Base-by-base conservation (phyloP, 2,888 invertebrate species). In the Erannis defoliaria region DNA sequence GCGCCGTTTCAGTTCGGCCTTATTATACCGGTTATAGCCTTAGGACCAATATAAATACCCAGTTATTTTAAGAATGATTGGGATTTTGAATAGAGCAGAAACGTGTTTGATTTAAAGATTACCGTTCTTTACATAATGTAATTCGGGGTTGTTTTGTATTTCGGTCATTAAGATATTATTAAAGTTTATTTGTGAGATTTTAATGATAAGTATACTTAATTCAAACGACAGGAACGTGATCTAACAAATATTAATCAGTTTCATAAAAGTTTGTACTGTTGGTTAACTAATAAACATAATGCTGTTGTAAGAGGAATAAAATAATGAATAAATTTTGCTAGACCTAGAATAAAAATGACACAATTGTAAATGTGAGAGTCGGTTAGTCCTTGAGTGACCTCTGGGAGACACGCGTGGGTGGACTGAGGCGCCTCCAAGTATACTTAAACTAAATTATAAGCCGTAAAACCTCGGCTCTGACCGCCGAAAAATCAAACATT, bases 341-440 rank as follows among this genome's bases (percentile, higher is more conserved):
- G 58, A 46, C 48, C 57, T 64, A 64, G 54, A 64, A 63, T 48
- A 58, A 64, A 62, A 69, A 45, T 64, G 58, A 59, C 59, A 64
- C 59, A 37, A 57, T 55, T 55, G 56, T 57, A 56, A 74, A 75
- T 73, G 77, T 74, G 65, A 55, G 68, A 73, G 62, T 59, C 64
- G 55, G 67, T 61, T 54, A 76, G 82, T 78, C 84, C 83, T 85
- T 85, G 79, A 78, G 67, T 81, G 81, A 85, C 86, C 87, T 84
- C 74, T 72, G 51, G 53, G 65, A 72, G 69, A 64, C 63, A 66
- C 59, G 74, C 77, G 85, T 84, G 78, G 85, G 86, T 16, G 66
- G 77, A 71, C 64, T 53, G 55, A 74, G 81, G 78, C 81, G 81
- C 76, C 80, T 70, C 71, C 64, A 68, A 72, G 71, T 78, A 73